These are phyloP conservation scores for Novumbra hubbsi DNA, from an alignment of 2,797 vertebrate species.

Conservation along the genomic window DNA sequence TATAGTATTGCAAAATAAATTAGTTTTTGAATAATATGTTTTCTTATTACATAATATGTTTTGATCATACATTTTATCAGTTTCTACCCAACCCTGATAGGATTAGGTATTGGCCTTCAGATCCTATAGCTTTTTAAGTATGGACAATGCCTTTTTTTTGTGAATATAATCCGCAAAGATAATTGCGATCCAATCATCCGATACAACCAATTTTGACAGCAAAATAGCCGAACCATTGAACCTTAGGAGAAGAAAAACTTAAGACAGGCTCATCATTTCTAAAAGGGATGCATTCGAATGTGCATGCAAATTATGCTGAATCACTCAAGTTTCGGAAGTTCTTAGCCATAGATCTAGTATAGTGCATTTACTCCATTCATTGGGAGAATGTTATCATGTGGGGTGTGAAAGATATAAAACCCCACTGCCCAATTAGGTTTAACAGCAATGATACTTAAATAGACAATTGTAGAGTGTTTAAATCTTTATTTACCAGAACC, in stretches of 20 bases:
- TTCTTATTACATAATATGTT: too few species aligned
- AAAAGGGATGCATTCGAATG: background rate
- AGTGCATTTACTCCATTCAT: conserved; percentile 22
- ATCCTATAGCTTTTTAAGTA: background rate
- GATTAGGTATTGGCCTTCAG: too few species aligned
- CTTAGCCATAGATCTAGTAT: conserved; percentile 6
- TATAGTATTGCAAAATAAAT: too few species aligned
- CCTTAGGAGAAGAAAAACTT: background rate
- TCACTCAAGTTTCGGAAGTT: background rate
- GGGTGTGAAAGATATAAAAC: conserved; percentile 78
- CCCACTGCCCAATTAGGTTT: conserved; percentile 86
- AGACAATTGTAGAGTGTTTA: conserved; percentile 88
- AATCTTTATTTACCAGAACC: conserved; percentile 93
- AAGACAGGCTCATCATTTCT: background rate
- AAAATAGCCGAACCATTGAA: too few species aligned
- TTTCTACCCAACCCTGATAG: too few species aligned
- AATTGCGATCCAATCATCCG: too few species aligned
- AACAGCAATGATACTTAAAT: conserved; percentile 89
- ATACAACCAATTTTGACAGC: too few species aligned
- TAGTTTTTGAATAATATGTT: too few species aligned
- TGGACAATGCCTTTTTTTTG: background rate
- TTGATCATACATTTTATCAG: too few species aligned
- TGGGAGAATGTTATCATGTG: conserved; percentile 63
- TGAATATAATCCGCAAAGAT: too few species aligned
- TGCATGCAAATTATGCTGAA: background rate